A percentile compares a stretch with the other conserved stretches of the same genome.
These are phyloP conservation scores for Glomeris marginata DNA, from an alignment of 2,888 invertebrate genomes.

Conservation along the genomic window DNA sequence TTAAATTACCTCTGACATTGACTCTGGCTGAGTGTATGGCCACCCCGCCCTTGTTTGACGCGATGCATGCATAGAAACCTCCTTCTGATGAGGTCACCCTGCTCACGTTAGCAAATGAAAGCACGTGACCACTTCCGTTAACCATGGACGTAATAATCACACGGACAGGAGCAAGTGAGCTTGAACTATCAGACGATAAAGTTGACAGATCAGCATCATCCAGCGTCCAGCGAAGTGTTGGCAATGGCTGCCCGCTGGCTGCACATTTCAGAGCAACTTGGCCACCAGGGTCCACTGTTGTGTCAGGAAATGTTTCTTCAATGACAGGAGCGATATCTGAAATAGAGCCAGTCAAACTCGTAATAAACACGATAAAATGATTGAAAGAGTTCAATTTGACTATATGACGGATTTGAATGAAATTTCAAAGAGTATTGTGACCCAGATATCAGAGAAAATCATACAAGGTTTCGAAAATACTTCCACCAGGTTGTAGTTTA, in stretches of 20 bases:
- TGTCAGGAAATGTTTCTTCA: conserved; percentile 20
- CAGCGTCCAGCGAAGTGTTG: conserved; percentile 21
- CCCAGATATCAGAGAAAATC: too few species aligned
- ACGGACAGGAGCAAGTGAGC: neutral
- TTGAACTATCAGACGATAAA: too few species aligned
- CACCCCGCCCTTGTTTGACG: conserved; percentile 12
- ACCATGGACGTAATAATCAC: conserved; percentile 2
- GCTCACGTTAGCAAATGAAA: conserved; percentile 12
- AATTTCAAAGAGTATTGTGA: too few species aligned
- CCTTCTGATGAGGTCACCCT: conserved; percentile 9
- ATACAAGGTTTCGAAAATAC: too few species aligned
- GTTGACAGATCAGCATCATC: conserved; percentile 18
- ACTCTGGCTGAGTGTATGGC: conserved; percentile 8
- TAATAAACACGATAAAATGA: too few species aligned
- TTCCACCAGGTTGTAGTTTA: too few species aligned
- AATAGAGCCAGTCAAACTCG: too few species aligned
- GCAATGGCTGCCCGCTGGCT: conserved; percentile 24
- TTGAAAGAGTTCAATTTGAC: too few species aligned
- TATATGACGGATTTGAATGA: too few species aligned
- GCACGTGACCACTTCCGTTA: conserved; percentile 10
- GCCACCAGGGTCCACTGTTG: conserved; percentile 19
- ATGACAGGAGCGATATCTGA: conserved; percentile 29
- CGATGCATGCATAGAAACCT: conserved; percentile 9
- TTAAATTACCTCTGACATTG: conserved; percentile 16
- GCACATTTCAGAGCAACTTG: conserved; percentile 18